phyloP scores from a whole-genome alignment of 2,113 vertebrate genomes.

The Datnioides undecimradiatus region DNA sequence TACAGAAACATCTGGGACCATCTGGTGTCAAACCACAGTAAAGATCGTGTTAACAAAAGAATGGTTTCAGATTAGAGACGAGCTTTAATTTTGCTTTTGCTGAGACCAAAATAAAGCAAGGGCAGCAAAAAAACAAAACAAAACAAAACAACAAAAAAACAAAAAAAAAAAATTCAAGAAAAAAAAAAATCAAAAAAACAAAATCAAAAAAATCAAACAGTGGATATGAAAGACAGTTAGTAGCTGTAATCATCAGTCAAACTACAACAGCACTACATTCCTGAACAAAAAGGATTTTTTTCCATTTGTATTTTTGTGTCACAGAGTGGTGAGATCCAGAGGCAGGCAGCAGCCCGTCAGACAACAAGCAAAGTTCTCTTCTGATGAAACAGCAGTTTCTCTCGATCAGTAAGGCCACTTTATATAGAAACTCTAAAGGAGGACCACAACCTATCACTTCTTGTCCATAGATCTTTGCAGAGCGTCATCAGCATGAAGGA shows the following conservation, averaged over 20 bases:
- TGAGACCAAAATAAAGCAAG: conserved; percentile 57
- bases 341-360: conserved; percentile 81
- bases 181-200: no score
- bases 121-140: no score
- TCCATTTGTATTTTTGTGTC: conserved; percentile 44
- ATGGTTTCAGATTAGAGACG: conserved; percentile 61
- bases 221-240: conserved; percentile 70
- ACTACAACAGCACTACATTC: conserved; percentile 88
- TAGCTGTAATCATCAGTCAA: conserved; percentile 75
- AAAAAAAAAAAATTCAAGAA: no score
- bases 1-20: conserved; percentile 28
- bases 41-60: conserved; percentile 34
- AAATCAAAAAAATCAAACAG: conserved; percentile 69
- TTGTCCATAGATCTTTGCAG: conserved; percentile 85
- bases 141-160: no score
- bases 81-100: conserved; percentile 68
- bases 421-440: conserved; percentile 88
- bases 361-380: conserved; percentile 81
- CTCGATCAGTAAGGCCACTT: conserved; percentile 96
- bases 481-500: conserved; percentile 43
- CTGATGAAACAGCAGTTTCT: conserved; percentile 84
- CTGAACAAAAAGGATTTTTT: conserved; percentile 59
- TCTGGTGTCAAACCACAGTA: conserved; percentile 34
- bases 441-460: conserved; percentile 84
- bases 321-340: conserved; percentile 81